Conservation (phyloP, 2,888 invertebrate species). For the Encarsia formosa region DNA sequence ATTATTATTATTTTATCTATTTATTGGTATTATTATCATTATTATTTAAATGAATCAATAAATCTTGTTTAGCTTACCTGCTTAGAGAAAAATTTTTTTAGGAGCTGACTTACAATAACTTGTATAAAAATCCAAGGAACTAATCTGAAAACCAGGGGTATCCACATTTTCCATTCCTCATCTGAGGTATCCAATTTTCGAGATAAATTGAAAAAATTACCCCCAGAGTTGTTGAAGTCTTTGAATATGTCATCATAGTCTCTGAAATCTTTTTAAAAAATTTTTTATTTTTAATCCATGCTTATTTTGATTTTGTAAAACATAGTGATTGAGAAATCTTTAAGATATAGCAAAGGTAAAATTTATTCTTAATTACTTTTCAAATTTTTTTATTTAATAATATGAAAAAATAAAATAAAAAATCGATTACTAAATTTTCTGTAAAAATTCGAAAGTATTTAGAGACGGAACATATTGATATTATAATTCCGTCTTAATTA, state of each 20-base stretch:
- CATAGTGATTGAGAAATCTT: too few species aligned
- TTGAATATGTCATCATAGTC: conserved; percentile 49
- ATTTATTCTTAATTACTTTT: too few species aligned
- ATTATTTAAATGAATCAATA: conserved; percentile 10
- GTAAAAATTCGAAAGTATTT: too few species aligned
- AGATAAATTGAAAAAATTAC: conserved; percentile 55
- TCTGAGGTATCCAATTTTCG: conserved; percentile 65
- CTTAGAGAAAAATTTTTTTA: conserved; percentile 35
- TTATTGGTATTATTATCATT: too few species aligned
- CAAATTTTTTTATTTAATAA: too few species aligned
- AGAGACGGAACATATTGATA: too few species aligned
- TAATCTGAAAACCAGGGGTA: conserved; percentile 54
- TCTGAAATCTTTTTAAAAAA: conserved; percentile 45
- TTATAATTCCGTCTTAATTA: too few species aligned
- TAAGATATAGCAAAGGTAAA: too few species aligned
- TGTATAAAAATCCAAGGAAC: conserved; percentile 59
- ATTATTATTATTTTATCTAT: conserved; percentile 6
- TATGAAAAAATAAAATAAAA: conserved; percentile 1
- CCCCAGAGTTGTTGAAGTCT: conserved; percentile 58
- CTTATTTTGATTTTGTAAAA: too few species aligned
- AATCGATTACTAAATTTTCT: too few species aligned
- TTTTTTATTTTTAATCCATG: too few species aligned
- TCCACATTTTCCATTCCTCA: conserved; percentile 68
- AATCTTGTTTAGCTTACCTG: too few species aligned
- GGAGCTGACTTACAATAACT: conserved; percentile 54